Conservation (phyloP, 2,113 vertebrate species). For the Phalacrocorax brasilianus region DNA sequence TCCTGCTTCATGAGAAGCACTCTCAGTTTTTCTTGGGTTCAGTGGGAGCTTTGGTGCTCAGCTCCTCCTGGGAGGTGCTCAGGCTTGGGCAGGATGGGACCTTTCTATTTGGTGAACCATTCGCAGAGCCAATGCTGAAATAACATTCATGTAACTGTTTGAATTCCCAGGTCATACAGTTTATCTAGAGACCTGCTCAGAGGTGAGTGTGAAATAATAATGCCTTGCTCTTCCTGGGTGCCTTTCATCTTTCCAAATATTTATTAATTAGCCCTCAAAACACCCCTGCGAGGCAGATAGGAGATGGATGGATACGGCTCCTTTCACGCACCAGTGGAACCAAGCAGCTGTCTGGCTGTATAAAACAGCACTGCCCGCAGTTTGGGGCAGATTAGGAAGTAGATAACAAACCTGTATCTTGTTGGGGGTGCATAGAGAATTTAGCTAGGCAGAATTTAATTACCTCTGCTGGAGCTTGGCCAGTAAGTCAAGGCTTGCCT, state of each 20-base stretch:
- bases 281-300: not conserved
- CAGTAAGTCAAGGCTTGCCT: not conserved
- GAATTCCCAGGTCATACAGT: not conserved
- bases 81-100: not conserved
- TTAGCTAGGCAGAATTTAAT: slow-evolving; percentile 36
- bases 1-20: not conserved
- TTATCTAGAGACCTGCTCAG: not conserved
- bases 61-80: not conserved
- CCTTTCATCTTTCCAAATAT: slow-evolving; percentile 44
- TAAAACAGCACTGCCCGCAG: not conserved
- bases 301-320: not conserved
- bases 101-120: not conserved
- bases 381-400: slow-evolving; percentile 31
- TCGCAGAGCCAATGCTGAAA: accelerated
- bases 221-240: not conserved
- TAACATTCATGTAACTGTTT: not conserved
- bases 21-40: not conserved
- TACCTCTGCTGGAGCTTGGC: slow-evolving; percentile 5
- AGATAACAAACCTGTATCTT: slow-evolving; percentile 20
- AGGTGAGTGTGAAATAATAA: not conserved
- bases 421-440: not conserved
- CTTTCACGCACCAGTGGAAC: not conserved
- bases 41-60: not conserved
- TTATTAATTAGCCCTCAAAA: slow-evolving; percentile 47
- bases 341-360: not conserved